These are phyloP conservation scores for Etheostoma nigrum DNA, from an alignment of 2,797 vertebrate genomes.

Conservation along the genomic window DNA sequence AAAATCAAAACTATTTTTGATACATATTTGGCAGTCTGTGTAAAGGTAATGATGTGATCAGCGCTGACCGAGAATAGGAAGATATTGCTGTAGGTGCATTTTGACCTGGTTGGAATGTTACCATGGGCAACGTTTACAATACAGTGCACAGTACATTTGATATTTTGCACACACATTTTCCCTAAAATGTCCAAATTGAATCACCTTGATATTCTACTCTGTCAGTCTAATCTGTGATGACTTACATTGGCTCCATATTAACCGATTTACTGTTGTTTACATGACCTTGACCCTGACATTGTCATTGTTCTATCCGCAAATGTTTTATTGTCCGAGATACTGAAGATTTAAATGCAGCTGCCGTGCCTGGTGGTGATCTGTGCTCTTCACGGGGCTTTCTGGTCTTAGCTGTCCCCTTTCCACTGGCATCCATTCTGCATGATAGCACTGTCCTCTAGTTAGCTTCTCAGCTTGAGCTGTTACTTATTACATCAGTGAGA, in stretches of 20 bases:
- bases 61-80: not conserved
- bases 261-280: not conserved
- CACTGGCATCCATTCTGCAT: slow-evolving; percentile 42
- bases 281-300: slow-evolving; percentile 4
- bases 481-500: slow-evolving; percentile 21
- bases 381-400: slow-evolving; percentile 50
- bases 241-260: not conserved
- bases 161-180: not conserved
- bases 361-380: slow-evolving; percentile 25
- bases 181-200: not conserved
- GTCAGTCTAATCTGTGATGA: not conserved
- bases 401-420: slow-evolving; percentile 66
- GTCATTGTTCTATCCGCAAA: slow-evolving; percentile 8
- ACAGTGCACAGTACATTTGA: not conserved
- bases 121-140: not conserved
- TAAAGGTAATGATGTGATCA: not conserved
- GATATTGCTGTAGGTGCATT: not conserved
- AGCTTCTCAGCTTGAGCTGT: slow-evolving; percentile 29
- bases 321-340: slow-evolving; percentile 27
- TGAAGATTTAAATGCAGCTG: slow-evolving; percentile 49
- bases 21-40: not conserved
- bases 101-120: not conserved
- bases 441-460: slow-evolving; percentile 42
- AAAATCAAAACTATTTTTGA: not conserved
- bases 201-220: not conserved